A percentile compares a stretch with the other conserved stretches of the same genome.
These are phyloP conservation scores for Nothocercus nigrocapillus DNA, from an alignment of 2,113 vertebrate species.

Conservation along the genomic window DNA sequence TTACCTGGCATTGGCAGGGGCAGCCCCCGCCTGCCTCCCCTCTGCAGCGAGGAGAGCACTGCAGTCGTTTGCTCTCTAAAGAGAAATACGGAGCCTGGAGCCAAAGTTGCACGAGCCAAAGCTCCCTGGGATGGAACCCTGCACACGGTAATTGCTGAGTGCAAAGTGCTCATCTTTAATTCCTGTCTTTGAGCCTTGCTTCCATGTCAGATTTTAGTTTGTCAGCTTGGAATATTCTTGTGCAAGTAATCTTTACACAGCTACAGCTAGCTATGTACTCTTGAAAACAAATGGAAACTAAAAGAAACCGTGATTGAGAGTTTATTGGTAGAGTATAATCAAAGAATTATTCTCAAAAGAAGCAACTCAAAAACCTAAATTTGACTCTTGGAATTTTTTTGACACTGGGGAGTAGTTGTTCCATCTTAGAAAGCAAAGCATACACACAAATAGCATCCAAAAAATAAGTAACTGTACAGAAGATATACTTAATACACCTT, in stretches of 20 bases:
- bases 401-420: too few relatives aligned
- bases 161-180: background rate
- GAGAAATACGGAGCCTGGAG: background rate
- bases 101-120: too few relatives aligned
- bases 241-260: rapidly evolving
- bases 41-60: background rate
- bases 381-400: background rate
- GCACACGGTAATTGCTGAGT: background rate
- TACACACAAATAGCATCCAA: background rate
- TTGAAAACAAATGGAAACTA: background rate
- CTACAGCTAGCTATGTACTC: background rate
- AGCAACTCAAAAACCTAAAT: background rate
- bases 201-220: background rate
- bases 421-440: too few relatives aligned
- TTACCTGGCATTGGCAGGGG: rapidly evolving
- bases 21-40: rapidly evolving
- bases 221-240: background rate
- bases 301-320: background rate
- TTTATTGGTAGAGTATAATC: background rate
- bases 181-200: background rate
- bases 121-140: background rate
- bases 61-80: background rate
- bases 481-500: background rate
- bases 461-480: background rate
- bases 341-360: background rate